Conservation (phyloP, 1,140 invertebrate species). For the Conopomorpha cramerella region DNA sequence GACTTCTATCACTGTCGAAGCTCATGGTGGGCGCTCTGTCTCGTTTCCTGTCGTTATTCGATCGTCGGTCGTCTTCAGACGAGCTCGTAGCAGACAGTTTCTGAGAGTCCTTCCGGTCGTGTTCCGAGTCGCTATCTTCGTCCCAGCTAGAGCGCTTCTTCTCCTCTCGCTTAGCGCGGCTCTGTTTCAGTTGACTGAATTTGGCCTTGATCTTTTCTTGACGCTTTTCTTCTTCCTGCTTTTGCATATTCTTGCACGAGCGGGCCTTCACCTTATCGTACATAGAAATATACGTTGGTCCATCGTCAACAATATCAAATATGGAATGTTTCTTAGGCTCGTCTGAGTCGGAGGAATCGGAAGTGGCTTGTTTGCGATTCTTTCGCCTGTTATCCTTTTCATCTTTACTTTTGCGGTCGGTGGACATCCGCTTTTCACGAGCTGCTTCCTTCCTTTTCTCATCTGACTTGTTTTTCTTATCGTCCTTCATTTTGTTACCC, state of each 20-base stretch:
- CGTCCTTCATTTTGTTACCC: conserved; percentile 43
- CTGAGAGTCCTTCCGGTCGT: conserved; percentile 41
- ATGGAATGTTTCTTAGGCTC: conserved; percentile 89
- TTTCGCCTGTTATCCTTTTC: conserved; percentile 50
- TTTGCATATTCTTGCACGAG: conserved; percentile 90
- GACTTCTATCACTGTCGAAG: too few species aligned
- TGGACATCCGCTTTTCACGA: conserved; percentile 56
- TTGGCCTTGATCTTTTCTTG: conserved; percentile 87
- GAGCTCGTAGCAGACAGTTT: conserved; percentile 62
- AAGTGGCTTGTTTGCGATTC: conserved; percentile 59
- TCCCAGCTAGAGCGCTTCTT: conserved; percentile 89
- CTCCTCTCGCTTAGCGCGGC: conserved; percentile 81
- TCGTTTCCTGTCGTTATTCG: too few species aligned
- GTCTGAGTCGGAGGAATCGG: conserved; percentile 70
- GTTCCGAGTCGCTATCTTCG: conserved; percentile 73
- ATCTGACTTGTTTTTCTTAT: conserved; percentile 47
- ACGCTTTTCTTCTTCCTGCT: conserved; percentile 85
- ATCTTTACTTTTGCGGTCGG: conserved; percentile 58
- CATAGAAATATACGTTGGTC: conserved; percentile 93
- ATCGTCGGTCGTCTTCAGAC: conserved; percentile 61
- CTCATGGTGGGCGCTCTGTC: too few species aligned
- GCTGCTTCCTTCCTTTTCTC: conserved; percentile 53
- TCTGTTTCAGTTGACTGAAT: conserved; percentile 86
- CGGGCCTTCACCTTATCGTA: conserved; percentile 97
- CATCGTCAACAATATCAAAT: conserved; percentile 88